These are phyloP conservation scores for Pipistrellus kuhlii DNA, from an alignment of 2,797 vertebrate species.

Conservation along the genomic window DNA sequence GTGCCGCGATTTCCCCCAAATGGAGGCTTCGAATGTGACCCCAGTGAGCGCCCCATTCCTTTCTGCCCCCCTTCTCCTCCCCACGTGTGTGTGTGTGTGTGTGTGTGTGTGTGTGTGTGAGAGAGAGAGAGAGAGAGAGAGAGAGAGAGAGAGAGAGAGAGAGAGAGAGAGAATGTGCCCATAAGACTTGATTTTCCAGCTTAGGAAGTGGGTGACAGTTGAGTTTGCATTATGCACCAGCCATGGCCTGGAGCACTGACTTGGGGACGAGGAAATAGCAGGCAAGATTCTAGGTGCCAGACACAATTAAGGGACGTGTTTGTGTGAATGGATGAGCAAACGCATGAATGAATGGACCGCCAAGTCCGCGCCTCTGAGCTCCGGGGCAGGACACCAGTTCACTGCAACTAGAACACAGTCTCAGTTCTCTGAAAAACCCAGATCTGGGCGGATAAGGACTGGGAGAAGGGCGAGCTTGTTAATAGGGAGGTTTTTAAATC, in stretches of 20 bases:
- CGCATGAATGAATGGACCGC: slow-evolving; percentile 76
- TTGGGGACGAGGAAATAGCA: slow-evolving; percentile 64
- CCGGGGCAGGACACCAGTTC: slow-evolving; percentile 61
- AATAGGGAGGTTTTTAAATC: slow-evolving; percentile 63
- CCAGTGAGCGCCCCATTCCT: not conserved
- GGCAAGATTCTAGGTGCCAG: slow-evolving; percentile 72
- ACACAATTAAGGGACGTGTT: slow-evolving; percentile 77
- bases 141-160: too few relatives aligned
- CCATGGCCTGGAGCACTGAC: slow-evolving; percentile 74
- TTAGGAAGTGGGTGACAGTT: slow-evolving; percentile 74
- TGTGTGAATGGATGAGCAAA: slow-evolving; percentile 82
- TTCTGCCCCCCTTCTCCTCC: not conserved
- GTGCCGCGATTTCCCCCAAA: not conserved
- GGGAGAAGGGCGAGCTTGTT: slow-evolving; percentile 24
- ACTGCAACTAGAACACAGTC: not conserved
- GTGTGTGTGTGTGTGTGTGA: not conserved
- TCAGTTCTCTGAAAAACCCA: slow-evolving; percentile 23
- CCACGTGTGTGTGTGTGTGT: not conserved
- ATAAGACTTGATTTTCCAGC: slow-evolving; percentile 69
- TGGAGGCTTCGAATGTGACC: slow-evolving; percentile 64
- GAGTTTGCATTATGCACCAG: slow-evolving; percentile 73
- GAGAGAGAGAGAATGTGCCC: slow-evolving; percentile 8
- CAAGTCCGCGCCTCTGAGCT: slow-evolving; percentile 46
- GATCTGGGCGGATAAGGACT: not conserved
- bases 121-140: too few relatives aligned